Base-by-base conservation (phyloP, 2,113 vertebrate genomes). In the Pseudorasbora parva region DNA sequence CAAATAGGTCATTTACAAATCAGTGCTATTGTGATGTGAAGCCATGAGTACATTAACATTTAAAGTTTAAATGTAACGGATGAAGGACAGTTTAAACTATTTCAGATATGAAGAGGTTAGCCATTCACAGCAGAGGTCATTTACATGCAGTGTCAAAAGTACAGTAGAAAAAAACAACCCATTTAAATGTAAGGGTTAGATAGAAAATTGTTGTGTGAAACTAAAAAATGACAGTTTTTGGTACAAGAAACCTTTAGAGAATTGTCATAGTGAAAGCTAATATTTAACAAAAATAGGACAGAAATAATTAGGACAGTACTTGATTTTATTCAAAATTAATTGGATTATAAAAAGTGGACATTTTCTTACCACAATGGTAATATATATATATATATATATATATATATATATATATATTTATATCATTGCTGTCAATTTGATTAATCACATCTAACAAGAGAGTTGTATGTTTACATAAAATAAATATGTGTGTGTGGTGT, bases 1-100 rank as follows among this genome's bases (percentile, higher is more conserved):
- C 33, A 30, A 75, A 51, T 33, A 15, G 72, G 72, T 76, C 30
- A 76, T 57, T 76, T 33, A 76, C 19, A 14, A 76, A n/a, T 56
- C 54, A n/a, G 68, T 14, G 3, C n/a, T 23, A 15, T 30, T 75
- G 30, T 57, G 47, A 75, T 75, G 15, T 75, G 47, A 54, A 56
- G 27, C 73, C 49, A 71, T 7, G 19, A 56, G 73, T 30, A n/a
- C 10, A 37, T n/a, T 76, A 54, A 76, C 73, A 37, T 76, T 71
- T 45, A 4, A 71, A 14, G 11, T 71, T 71, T 2, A 41, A 71
- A n/a, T 45, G 11, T 71, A 21, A 71, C 0, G 33, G 19, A 57
- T 57, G 21, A 11, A 56, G 21, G 45, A 49, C 10, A 17, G 69
- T 49, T 45, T 49, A 43, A 30, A 33, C 25, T 68, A 37, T 68